Percentiles rank a stretch among this genome's conserved stretches.
phyloP scores from a whole-genome alignment of 1,140 invertebrate species.

The Centruroides sculpturatus region DNA sequence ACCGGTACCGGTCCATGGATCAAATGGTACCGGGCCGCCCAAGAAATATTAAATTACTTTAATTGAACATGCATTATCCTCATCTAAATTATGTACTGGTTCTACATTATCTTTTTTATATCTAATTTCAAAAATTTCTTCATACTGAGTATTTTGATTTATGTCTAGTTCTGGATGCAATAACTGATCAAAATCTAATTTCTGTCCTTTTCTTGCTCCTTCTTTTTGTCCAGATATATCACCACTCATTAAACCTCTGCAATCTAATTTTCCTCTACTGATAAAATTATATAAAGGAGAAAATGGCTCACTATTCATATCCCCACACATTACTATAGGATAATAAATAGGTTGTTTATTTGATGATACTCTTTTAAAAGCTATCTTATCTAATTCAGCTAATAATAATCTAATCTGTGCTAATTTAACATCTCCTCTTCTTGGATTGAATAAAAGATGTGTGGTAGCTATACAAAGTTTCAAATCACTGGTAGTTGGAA shows the following conservation, averaged over 20 bases:
- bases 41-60: too few species aligned
- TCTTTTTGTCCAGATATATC: conserved; percentile 25
- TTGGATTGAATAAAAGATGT: conserved; percentile 86
- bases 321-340: conserved; percentile 72
- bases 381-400: conserved; percentile 62
- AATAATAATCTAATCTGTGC: conserved; percentile 64
- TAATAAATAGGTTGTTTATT: conserved; percentile 36
- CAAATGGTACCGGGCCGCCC: too few species aligned
- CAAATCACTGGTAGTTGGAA: conserved; percentile 20
- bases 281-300: conserved; percentile 57
- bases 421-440: conserved; percentile 67
- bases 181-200: neutral
- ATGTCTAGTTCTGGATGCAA: too few species aligned
- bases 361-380: conserved; percentile 30
- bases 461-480: conserved; percentile 72
- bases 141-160: too few species aligned
- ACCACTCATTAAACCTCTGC: conserved; percentile 26
- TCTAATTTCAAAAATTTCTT: too few species aligned
- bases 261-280: conserved; percentile 45
- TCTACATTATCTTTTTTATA: too few species aligned
- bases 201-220: conserved; percentile 8
- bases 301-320: conserved; percentile 67
- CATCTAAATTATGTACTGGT: too few species aligned
- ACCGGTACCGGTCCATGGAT: too few species aligned
- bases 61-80: too few species aligned